These are phyloP conservation scores for Tiliacea citrago DNA, from an alignment of 2,888 invertebrate genomes.

Conservation along the genomic window DNA sequence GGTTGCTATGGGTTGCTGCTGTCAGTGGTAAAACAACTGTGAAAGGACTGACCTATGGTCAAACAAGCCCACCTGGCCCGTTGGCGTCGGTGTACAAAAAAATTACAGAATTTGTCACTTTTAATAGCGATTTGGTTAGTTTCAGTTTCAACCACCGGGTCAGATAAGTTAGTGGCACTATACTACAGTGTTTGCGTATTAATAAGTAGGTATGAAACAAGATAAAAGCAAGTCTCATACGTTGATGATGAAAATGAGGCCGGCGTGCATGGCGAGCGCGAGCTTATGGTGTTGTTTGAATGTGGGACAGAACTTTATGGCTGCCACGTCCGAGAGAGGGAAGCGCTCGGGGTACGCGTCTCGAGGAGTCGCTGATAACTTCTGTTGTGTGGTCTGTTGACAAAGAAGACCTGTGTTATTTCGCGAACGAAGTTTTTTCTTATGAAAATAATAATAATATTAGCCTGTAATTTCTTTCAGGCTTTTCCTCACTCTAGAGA, in stretches of 20 bases:
- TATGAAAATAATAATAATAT: conserved; percentile 8
- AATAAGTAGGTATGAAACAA: conserved; percentile 7
- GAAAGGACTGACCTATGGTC: background rate
- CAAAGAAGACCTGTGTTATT: conserved; percentile 9
- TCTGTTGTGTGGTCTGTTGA: conserved; percentile 62
- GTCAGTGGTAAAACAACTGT: background rate
- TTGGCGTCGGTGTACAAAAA: background rate
- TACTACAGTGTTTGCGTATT: conserved; percentile 16
- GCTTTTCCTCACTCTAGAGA: background rate
- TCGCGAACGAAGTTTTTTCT: background rate
- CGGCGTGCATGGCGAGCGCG: conserved; percentile 81
- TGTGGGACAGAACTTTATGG: conserved; percentile 80
- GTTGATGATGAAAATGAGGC: conserved; percentile 79
- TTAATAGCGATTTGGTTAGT: background rate
- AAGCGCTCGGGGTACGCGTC: conserved; percentile 79
- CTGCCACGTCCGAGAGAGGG: conserved; percentile 80
- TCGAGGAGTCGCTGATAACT: conserved; percentile 59
- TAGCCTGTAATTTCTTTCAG: background rate
- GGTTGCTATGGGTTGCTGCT: background rate
- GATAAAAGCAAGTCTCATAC: conserved; percentile 61
- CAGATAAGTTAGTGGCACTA: conserved; percentile 2
- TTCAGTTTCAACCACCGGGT: background rate
- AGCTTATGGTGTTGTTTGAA: conserved; percentile 73
- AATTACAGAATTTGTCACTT: background rate
- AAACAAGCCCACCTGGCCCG: background rate